Evolutionary conservation across 2,888 invertebrate genomes (phyloP), one percentile per base, ranked within the genome.

Genomic region (Tridacna gigas): DNA sequence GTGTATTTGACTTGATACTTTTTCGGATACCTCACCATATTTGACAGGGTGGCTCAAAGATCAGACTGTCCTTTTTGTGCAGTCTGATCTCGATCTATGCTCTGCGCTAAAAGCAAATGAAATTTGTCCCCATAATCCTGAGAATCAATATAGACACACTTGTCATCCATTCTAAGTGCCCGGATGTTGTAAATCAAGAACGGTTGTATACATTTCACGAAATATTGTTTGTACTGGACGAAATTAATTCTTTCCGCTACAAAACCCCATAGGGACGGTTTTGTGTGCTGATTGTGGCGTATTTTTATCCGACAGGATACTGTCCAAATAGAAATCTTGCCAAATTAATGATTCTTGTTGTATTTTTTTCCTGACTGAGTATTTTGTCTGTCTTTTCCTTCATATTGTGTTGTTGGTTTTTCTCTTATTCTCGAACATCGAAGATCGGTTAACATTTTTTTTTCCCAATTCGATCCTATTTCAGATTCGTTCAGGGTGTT

Each of bases 261-360:
- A 9, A 18, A 67, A 25, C 18, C 48, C 71, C 71, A 9, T 4
- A 45, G 71, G 71, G 71, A 47, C 47, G 51, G 48, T 63, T 47
- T 71, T 71, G 37, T 37, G 51, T 47, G 12, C 71, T 71, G 71
- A 71, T 71, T 51, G 37, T 37, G 71, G 63, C 71, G 37, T 71
- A 51, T 71, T 71, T n/a, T 47, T 26, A 48, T 18, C 71, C 25
- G 71, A 71, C 71, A 71, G 71, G 71, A 51, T 51, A 71, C 71
- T 71, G 71, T 71, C 71, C 51, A 71, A 71, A 71, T 37, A 47
- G 47, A 71, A 71, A 71, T 71, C 71, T 51, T 51, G 48, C 51
- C 51, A 26, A 22, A 37, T 13, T 20, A 71, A 71, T 71, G 18
- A 22, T 51, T 15, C 71, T 48, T 71, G 51, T 26, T 26, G 71